Base-by-base conservation (phyloP, 2,113 vertebrate genomes). In the Mastomys coucha region DNA sequence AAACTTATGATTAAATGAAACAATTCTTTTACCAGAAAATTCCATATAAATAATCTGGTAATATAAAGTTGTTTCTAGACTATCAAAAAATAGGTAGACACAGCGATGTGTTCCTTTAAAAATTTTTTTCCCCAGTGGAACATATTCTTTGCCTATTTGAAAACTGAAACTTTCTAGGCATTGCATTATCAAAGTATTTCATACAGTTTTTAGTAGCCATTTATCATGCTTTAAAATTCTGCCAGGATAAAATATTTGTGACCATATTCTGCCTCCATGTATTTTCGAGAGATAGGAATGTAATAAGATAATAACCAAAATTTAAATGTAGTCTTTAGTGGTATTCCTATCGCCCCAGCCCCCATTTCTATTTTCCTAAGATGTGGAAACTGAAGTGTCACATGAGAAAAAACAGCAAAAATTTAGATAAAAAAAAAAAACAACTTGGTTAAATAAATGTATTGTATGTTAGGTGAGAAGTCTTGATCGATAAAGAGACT, bases 221-320 rank as follows among this genome's bases (percentile, higher is more conserved):
- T 97, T 96, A 42, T 88, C 7, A 91, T 77, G 24, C 88, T 87
- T 33, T 89, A 33, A 91, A 97, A 94, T 94, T 95, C 28, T 69
- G 17, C 77, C 76, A 92, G 67, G 69, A 93, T 80, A 49, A 67
- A 67, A 67, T 86, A 49, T 91, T 85, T 95, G 24, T 94, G 51
- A 91, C 53, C 22, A 82, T 94, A 45, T 88, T 95, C 28, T 95
- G 89, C 22, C 39, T 95, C 22, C 26, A 24, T 88, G 2, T 14
- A 80, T 53, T 94, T 96, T 84, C 16, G n/a, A 82, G 33, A 93
- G 76, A 72, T 72, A 95, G 42, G 58, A 93, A 69, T 91, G 20
- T 12, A 80, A 17, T 95, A 93, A 95, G 94, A 84, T 84, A 49
- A 82, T 70, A 93, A 86, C 49, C 51, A 92, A 88, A 85, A 90